Conservation (phyloP, 2,113 vertebrate genomes). For the Larimichthys polyactis region DNA sequence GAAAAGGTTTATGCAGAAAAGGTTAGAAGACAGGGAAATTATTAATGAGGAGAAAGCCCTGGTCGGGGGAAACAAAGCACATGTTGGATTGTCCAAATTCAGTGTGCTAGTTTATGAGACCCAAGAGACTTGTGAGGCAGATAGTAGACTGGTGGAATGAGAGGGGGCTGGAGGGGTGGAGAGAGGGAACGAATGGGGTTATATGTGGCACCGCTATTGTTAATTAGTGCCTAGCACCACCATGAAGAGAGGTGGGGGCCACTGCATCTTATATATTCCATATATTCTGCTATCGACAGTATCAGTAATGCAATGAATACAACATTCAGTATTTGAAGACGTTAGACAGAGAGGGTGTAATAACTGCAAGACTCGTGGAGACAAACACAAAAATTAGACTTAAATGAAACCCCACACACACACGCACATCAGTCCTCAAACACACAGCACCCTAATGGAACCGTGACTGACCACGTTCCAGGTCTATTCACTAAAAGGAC, state of each 20-base stretch:
- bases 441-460: constrained; percentile 67
- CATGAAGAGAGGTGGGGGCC: constrained; percentile 27
- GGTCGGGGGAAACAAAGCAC: constrained; percentile 51
- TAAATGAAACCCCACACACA: background rate
- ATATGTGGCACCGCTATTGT: constrained; percentile 54
- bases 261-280: background rate
- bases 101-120: constrained; percentile 66
- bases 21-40: constrained; percentile 34
- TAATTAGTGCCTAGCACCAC: constrained; percentile 52
- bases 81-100: constrained; percentile 65
- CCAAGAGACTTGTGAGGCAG: constrained; percentile 60
- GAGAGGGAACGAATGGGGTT: constrained; percentile 40
- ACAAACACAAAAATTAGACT: constrained; percentile 12
- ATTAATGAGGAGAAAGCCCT: constrained; percentile 53
- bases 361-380: background rate
- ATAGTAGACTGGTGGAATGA: constrained; percentile 59
- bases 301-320: background rate
- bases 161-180: constrained; percentile 39
- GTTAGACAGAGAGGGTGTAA: background rate
- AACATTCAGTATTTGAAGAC: background rate
- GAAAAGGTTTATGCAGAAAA: constrained; percentile 39
- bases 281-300: background rate
- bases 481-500: constrained; percentile 75
- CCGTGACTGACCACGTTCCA: constrained; percentile 81
- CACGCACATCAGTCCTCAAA: constrained; percentile 38